phyloP scores from a whole-genome alignment of 2,797 vertebrate species.

The Pelochelys cantorii region DNA sequence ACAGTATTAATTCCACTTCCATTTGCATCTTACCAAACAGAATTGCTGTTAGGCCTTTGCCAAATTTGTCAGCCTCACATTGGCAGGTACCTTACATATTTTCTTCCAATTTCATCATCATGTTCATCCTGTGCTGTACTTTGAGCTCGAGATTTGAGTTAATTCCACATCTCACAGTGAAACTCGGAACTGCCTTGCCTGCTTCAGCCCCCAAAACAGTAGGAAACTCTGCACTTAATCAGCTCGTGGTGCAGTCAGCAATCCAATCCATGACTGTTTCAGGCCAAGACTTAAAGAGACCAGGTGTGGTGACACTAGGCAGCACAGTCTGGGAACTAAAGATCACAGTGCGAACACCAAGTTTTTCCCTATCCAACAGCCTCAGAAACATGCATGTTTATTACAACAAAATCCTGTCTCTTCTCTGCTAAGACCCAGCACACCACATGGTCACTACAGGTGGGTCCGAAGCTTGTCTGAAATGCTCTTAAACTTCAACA shows the following conservation, averaged over 20 bases:
- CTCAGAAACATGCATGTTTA: neutral
- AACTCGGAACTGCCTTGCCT: neutral
- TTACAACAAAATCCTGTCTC: neutral
- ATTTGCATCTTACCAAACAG: conserved; percentile 8
- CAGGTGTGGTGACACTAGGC: neutral
- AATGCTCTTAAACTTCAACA: neutral
- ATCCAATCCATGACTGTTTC: neutral
- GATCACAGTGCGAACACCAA: neutral
- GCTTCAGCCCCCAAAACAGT: neutral
- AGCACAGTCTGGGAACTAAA: neutral
- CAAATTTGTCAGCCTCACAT: neutral
- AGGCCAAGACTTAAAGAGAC: neutral
- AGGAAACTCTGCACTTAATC: neutral
- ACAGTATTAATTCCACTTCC: conserved; percentile 5
- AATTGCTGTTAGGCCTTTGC: conserved; percentile 16
- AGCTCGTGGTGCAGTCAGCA: neutral
- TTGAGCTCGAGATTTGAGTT: neutral
- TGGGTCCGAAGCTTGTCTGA: neutral
- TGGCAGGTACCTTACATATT: conserved; percentile 11
- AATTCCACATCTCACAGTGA: neutral
- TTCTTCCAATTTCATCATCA: neutral
- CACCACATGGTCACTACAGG: neutral
- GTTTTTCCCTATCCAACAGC: neutral
- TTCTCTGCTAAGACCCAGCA: neutral
- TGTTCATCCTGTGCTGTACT: neutral